phyloP scores from a whole-genome alignment of 1,140 invertebrate species.

The Drosophila bocqueti region DNA sequence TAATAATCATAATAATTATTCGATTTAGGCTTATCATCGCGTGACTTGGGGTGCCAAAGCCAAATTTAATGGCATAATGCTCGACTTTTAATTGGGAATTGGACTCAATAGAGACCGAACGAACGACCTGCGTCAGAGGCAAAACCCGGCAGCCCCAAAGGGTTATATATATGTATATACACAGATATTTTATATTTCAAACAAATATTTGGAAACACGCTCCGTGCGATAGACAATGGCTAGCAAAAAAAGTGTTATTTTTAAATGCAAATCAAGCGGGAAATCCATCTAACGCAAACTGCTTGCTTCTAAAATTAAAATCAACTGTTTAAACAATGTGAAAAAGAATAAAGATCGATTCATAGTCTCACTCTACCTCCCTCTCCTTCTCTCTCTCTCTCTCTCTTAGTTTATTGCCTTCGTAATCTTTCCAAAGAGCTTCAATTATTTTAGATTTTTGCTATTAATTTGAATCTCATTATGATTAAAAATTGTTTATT shows the following conservation, averaged over 20 bases:
- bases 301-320: constrained; percentile 67
- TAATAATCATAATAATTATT: constrained; percentile 55
- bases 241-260: constrained; percentile 26
- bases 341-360: constrained; percentile 32
- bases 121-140: constrained; percentile 35
- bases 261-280: constrained; percentile 61
- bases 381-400: background rate
- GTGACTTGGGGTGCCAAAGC: constrained; percentile 46
- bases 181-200: background rate
- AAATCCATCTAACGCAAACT: constrained; percentile 56
- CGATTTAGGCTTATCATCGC: constrained; percentile 80
- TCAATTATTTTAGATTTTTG: constrained; percentile 44
- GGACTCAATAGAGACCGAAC: constrained; percentile 1
- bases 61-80: constrained; percentile 39
- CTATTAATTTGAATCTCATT: constrained; percentile 45
- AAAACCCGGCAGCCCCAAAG: constrained; percentile 27
- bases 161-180: background rate
- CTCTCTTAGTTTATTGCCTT: background rate
- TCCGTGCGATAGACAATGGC: constrained; percentile 28
- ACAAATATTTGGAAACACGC: constrained; percentile 64
- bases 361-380: constrained; percentile 1
- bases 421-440: constrained; percentile 36
- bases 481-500: constrained; percentile 28
- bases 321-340: constrained; percentile 70
- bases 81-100: constrained; percentile 51